Evolutionary conservation across 2,797 vertebrate species (phyloP), one percentile per base, ranked within the genome.

Genomic region (Psittacula derbiana): DNA sequence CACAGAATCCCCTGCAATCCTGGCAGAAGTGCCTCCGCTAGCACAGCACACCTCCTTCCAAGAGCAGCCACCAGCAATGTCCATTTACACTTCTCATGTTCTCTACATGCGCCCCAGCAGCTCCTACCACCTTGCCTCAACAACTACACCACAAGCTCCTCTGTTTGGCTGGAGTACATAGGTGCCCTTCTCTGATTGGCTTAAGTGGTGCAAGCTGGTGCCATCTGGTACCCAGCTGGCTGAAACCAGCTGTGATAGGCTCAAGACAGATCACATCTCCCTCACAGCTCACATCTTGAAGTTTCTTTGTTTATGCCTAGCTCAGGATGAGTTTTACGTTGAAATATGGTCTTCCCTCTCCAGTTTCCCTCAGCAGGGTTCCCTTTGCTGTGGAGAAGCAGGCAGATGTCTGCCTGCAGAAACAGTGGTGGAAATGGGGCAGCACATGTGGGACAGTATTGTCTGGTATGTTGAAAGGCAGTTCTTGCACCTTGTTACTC

Each of bases 381-480:
- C 16, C 6, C 21, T 6, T 19, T 7, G 27, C 53, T 11, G 4
- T 18, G 62, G 31, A 24, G 46, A 6, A 33, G 50, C 18, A 21
- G 47, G 10, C 4, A 21, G 19, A 4, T 16, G 8, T 11, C 41
- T 30, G 38, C 14, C 18, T 1, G 3, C 5, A 11, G 58, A 41
- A 41, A 4, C 0, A 4, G 20, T 33, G 20, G 36, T n/a, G 62
- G 27, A n/a, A 12, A 18, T 3, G 33, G 11, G 19, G 44, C 25
- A 21, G 67, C 17, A 6, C 2, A 0, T 6, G 10, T 11, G 30
- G n/a, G 31, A 52, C 7, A 1, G 3, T 0, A 24, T 16, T 2
- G 0, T 7, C 18, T 21, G 47, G 10, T 23, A 4, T 0, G 2
- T n/a, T 0, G 3, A 25, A 71, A 60, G 8, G 43, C 52, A 50